Conservation (phyloP, 1,140 invertebrate genomes). For the Hyphantria cunea region DNA sequence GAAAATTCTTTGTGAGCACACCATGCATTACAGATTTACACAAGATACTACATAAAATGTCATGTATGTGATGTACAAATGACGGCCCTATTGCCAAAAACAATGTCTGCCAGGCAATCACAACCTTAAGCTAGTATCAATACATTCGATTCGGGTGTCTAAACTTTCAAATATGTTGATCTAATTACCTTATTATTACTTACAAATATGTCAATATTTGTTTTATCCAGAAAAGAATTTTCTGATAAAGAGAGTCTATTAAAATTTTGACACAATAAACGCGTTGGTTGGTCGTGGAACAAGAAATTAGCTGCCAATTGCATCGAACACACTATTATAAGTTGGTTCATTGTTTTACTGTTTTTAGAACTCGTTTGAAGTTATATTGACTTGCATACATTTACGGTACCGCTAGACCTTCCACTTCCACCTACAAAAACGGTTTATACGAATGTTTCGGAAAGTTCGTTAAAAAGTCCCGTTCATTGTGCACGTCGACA, state of each 20-base stretch:
- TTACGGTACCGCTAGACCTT: constrained; percentile 20
- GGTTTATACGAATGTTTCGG: neutral
- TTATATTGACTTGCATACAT: constrained; percentile 49
- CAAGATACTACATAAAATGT: too few species aligned
- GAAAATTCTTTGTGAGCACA: too few species aligned
- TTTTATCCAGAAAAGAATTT: constrained; percentile 32
- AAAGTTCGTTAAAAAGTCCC: constrained; percentile 1
- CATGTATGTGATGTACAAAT: too few species aligned
- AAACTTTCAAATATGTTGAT: too few species aligned
- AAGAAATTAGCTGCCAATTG: constrained; percentile 79
- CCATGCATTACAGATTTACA: too few species aligned
- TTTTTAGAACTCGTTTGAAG: constrained; percentile 71
- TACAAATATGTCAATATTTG: constrained; percentile 3
- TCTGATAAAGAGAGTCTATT: constrained; percentile 48
- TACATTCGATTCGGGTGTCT: too few species aligned
- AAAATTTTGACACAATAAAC: constrained; percentile 65
- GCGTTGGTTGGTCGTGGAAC: constrained; percentile 46
- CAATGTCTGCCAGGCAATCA: too few species aligned
- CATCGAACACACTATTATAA: constrained; percentile 78
- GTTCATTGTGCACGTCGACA: neutral
- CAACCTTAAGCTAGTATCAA: too few species aligned
- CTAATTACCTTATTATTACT: too few species aligned
- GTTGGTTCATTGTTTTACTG: constrained; percentile 73
- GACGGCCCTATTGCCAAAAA: too few species aligned
- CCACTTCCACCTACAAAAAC: neutral